A percentile compares a stretch with the other conserved stretches of the same genome.
These are phyloP conservation scores for Planococcus citri DNA, from an alignment of 1,140 invertebrate species.

Conservation along the genomic window DNA sequence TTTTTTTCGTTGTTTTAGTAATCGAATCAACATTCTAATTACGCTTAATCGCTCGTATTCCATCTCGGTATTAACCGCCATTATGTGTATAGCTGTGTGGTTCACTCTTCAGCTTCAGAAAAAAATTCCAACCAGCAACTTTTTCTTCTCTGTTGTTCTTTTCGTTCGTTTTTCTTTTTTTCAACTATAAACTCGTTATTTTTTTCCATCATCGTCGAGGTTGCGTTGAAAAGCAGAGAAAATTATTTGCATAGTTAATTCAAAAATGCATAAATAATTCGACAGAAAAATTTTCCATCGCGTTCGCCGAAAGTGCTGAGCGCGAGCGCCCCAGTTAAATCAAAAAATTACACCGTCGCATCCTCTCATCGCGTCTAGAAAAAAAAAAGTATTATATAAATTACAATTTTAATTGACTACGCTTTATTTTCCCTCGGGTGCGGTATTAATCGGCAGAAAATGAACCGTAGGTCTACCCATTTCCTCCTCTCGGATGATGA, in stretches of 20 bases:
- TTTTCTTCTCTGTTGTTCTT: background rate
- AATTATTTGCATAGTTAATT: background rate
- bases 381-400: background rate
- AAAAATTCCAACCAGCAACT: no score
- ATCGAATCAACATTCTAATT: background rate
- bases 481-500: background rate
- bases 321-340: background rate
- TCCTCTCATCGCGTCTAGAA: no score
- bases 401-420: conserved; percentile 8
- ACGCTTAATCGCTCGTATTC: background rate
- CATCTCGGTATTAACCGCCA: background rate
- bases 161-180: background rate
- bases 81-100: no score
- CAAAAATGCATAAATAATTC: background rate
- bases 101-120: no score
- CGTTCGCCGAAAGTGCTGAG: background rate
- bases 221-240: no score
- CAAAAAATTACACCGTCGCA: background rate
- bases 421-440: background rate
- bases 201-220: background rate
- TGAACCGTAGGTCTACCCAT: background rate
- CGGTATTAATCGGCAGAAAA: conserved; percentile 2
- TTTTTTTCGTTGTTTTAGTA: background rate
- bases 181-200: background rate
- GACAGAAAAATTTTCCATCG: background rate